These are phyloP conservation scores for Mythimna vitellina DNA, from an alignment of 2,888 invertebrate species.

Conservation along the genomic window DNA sequence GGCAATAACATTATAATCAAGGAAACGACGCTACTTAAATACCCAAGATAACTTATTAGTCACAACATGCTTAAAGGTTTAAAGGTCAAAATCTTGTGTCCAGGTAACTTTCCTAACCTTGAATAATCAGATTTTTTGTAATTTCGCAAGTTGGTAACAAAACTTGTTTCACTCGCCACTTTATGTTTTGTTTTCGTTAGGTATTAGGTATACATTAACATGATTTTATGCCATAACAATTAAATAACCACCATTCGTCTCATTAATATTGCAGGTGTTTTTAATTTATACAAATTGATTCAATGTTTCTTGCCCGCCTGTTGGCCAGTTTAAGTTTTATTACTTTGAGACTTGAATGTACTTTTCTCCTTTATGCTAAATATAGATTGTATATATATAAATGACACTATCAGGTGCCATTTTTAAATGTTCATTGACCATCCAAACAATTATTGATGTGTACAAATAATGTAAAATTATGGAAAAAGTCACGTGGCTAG, in stretches of 20 bases:
- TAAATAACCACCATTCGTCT: conserved; percentile 69
- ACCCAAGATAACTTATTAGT: conserved; percentile 48
- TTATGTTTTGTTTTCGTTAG: conserved; percentile 64
- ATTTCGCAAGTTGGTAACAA: conserved; percentile 68
- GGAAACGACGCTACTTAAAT: conserved; percentile 20
- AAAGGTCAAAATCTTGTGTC: conserved; percentile 61
- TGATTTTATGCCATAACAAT: conserved; percentile 67
- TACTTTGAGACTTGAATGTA: conserved; percentile 26
- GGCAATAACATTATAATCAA: conserved; percentile 1
- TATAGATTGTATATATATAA: neutral
- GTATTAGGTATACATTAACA: conserved; percentile 38
- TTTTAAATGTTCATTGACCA: conserved; percentile 1
- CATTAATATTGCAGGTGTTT: conserved; percentile 78
- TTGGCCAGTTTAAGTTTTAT: conserved; percentile 58
- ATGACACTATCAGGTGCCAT: neutral
- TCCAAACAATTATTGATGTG: neutral
- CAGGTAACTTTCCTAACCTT: conserved; percentile 77
- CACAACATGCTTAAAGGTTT: conserved; percentile 43
- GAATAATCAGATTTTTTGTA: conserved; percentile 67
- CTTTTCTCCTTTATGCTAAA: conserved; percentile 48
- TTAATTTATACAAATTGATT: conserved; percentile 80
- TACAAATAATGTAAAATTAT: neutral
- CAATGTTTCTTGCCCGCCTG: conserved; percentile 50
- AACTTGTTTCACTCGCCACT: conserved; percentile 64
- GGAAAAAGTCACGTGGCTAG: neutral